Evolutionary conservation across 2,888 invertebrate genomes (phyloP).

Genomic region (Standfussiana lucernea): DNA sequence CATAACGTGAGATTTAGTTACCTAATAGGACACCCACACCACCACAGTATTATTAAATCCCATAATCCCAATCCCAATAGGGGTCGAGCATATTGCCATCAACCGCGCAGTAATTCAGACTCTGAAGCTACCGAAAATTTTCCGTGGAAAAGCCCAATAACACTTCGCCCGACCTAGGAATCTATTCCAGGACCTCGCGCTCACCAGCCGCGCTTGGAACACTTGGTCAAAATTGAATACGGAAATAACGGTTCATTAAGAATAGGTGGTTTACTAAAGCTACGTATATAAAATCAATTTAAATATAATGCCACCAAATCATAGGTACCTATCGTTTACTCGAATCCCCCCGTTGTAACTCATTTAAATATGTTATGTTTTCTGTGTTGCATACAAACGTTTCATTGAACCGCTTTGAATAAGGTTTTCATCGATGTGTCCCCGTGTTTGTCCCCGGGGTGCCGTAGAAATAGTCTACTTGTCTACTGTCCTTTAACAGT

Average conservation of each 20-base stretch:
- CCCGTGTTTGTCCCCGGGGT: not conserved
- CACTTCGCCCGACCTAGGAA: not conserved
- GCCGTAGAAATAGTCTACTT: not conserved
- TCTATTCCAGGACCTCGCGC: not conserved
- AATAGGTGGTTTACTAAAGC: not conserved
- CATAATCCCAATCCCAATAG: too few species aligned
- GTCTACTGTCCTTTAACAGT: not conserved
- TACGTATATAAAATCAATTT: not conserved
- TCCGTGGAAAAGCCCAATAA: not conserved
- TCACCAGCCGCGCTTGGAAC: not conserved
- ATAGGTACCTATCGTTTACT: not conserved
- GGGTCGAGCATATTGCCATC: not conserved
- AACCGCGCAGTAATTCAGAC: too few species aligned
- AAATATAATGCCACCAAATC: not conserved
- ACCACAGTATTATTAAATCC: not conserved
- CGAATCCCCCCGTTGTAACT: not conserved
- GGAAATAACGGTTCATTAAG: not conserved
- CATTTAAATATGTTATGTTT: not conserved
- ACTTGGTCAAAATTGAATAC: not conserved
- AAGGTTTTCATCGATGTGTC: slow-evolving; percentile 6
- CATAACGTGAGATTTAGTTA: not conserved
- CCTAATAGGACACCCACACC: not conserved
- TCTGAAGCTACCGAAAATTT: too few species aligned
- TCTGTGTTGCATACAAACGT: slow-evolving; percentile 13
- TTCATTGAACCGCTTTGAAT: slow-evolving; percentile 21